A percentile compares a stretch with the other conserved stretches of the same genome.
Conservation (phyloP, 1,140 invertebrate genomes). For the Drosophila yakuba region DNA sequence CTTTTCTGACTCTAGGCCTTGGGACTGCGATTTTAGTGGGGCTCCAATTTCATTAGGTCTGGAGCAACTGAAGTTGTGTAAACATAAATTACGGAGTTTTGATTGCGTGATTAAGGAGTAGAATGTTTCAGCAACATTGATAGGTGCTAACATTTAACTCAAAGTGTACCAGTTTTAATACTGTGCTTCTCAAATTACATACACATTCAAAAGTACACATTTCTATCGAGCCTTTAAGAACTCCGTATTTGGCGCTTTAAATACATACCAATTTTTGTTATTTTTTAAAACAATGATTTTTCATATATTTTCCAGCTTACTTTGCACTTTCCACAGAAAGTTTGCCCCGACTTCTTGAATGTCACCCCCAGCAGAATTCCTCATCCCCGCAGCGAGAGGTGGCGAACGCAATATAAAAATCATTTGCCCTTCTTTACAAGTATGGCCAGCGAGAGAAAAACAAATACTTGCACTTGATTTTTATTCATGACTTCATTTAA, state of each 20-base stretch:
- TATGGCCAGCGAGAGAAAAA: conserved; percentile 27
- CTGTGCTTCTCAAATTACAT: too few species aligned
- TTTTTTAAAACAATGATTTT: conserved; percentile 23
- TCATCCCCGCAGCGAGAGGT: conserved; percentile 6
- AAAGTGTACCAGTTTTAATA: too few species aligned
- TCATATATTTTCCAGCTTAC: conserved; percentile 17
- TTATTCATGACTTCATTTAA: conserved; percentile 79
- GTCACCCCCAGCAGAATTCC: conserved; percentile 4
- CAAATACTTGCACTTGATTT: conserved; percentile 63
- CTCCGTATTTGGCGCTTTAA: too few species aligned
- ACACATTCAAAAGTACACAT: too few species aligned
- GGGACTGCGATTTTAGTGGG: neutral
- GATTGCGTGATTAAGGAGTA: neutral
- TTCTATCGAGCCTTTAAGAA: too few species aligned
- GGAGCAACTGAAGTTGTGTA: neutral
- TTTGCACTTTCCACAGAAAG: conserved; percentile 18
- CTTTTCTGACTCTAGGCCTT: neutral
- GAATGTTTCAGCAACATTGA: too few species aligned
- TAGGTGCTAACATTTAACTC: too few species aligned
- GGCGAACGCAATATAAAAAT: conserved; percentile 38
- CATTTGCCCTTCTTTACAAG: conserved; percentile 29
- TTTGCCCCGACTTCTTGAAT: conserved; percentile 4
- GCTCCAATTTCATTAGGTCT: neutral
- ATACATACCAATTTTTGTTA: neutral
- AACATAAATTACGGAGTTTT: neutral